phyloP scores from a whole-genome alignment of 1,140 invertebrate species.

The Amyelois transitella region DNA sequence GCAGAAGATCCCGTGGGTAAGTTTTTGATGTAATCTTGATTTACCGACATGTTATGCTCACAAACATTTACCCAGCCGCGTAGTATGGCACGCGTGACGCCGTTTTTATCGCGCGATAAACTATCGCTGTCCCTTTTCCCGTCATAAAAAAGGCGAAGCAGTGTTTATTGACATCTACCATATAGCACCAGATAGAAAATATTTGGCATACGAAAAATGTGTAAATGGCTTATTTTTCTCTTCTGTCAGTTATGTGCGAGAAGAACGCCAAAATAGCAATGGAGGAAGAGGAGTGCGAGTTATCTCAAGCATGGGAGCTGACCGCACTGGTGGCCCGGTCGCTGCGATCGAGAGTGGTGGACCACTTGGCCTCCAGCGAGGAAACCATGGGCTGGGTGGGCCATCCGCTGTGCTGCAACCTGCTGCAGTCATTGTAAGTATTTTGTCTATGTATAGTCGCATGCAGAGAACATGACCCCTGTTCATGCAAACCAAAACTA shows the following conservation, averaged over 20 bases:
- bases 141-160: too few relatives aligned
- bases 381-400: slow-evolving; percentile 83
- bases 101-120: too few relatives aligned
- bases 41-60: background rate
- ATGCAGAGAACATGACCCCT: too few relatives aligned
- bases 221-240: background rate
- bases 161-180: too few relatives aligned
- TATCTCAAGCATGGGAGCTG: slow-evolving; percentile 90
- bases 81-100: too few relatives aligned
- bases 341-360: slow-evolving; percentile 47
- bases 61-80: background rate
- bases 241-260: slow-evolving; percentile 80
- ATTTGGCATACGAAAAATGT: background rate
- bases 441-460: slow-evolving; percentile 12
- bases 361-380: slow-evolving; percentile 65
- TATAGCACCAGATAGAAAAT: background rate
- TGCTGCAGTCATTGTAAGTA: slow-evolving; percentile 89
- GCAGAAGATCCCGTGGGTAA: slow-evolving; percentile 72
- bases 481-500: too few relatives aligned
- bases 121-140: too few relatives aligned
- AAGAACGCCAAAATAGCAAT: slow-evolving; percentile 86
- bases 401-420: slow-evolving; percentile 90
- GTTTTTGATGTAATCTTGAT: slow-evolving; percentile 5
- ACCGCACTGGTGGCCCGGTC: slow-evolving; percentile 82
- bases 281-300: slow-evolving; percentile 83